phyloP scores from a whole-genome alignment of 92 coral and sea anemone genomes.

The Epizoanthus illoricatus region DNA sequence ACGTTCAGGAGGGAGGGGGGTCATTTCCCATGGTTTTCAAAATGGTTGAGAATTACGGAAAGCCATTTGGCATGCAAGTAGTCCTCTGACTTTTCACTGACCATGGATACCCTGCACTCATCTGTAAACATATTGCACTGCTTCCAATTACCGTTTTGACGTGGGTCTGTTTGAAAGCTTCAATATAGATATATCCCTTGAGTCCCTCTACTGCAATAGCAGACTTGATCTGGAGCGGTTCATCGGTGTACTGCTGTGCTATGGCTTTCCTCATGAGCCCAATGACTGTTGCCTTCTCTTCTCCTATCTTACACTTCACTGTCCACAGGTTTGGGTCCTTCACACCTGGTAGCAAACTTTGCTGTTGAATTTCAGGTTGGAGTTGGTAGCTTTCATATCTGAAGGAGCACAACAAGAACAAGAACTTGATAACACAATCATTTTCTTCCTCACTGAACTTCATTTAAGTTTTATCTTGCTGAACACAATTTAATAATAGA shows the following conservation, averaged over 20 bases:
- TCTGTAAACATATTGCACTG: not conserved
- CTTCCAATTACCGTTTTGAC: slow-evolving; percentile 77
- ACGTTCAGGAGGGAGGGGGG: no score
- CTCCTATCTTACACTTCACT: slow-evolving; percentile 97
- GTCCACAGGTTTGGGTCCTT: slow-evolving; percentile 99
- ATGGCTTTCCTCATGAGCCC: slow-evolving; percentile 97
- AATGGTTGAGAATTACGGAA: no score
- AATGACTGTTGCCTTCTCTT: slow-evolving; percentile 96
- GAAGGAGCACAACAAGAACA: slow-evolving; percentile 9
- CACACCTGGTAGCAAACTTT: slow-evolving; percentile 93
- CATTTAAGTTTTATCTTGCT: no score
- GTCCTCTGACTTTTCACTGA: not conserved
- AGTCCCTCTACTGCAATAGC: slow-evolving; percentile 97
- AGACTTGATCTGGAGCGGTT: slow-evolving; percentile 96
- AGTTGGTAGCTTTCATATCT: slow-evolving; percentile 85
- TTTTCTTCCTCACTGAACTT: no score
- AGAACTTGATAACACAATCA: not conserved
- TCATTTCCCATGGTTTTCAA: no score
- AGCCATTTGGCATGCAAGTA: no score
- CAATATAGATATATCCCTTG: slow-evolving; percentile 93
- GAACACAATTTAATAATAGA: no score
- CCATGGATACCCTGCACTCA: not conserved
- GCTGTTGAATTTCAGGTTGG: slow-evolving; percentile 88
- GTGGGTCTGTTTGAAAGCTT: slow-evolving; percentile 97
- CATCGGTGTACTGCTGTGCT: slow-evolving; percentile 94